Base-by-base conservation (phyloP, 1,140 invertebrate species). In the Aphidius ervi region DNA sequence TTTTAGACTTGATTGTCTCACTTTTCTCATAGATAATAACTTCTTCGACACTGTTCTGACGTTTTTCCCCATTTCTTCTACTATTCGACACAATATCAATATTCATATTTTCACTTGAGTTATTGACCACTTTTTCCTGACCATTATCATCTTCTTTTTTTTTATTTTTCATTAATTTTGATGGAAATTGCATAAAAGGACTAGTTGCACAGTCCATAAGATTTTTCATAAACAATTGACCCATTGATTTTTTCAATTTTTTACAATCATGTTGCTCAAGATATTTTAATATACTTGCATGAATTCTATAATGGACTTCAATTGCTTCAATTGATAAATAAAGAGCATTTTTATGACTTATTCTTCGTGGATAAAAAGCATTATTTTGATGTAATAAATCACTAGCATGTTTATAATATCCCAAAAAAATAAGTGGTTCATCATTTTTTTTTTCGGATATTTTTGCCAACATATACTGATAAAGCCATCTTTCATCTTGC, bases 381-480 rank as follows among this genome's bases (percentile, higher is more conserved):
- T 87, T 86, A 65, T 91, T 90, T 74, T 92, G 84, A 70, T 90
- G 83, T 42, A 96, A 77, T 73, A 88, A 85, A 70, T 87, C 82
- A 31, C 86, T 84, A 20, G 92, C 86, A 76, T 86, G 84, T 70
- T 86, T 78, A 72, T 95, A 97, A 79, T 92, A 87, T 63, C 88
- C 81, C 16, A 96, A 77, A 76, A 88, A 94, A 40, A 87, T 75
- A n/a, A 82, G 80, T 0, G 90, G 87, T 63, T 88, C 82, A 64
- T 88, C 85, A 59, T 87, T 86, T 61, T 85, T 84, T 72, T 95
- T 96, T 73, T 95, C 92, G 0, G 87, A 83, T 50, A 95, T 88
- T 85, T 98, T 97, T 1, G 91, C 94, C 23, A 96, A 80, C 89
- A 97, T 95, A 70, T 96, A 97, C 71, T 93, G 90, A 70, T 91